Base-by-base conservation (phyloP, 2,113 vertebrate species). In the Phyllostomus hastatus region DNA sequence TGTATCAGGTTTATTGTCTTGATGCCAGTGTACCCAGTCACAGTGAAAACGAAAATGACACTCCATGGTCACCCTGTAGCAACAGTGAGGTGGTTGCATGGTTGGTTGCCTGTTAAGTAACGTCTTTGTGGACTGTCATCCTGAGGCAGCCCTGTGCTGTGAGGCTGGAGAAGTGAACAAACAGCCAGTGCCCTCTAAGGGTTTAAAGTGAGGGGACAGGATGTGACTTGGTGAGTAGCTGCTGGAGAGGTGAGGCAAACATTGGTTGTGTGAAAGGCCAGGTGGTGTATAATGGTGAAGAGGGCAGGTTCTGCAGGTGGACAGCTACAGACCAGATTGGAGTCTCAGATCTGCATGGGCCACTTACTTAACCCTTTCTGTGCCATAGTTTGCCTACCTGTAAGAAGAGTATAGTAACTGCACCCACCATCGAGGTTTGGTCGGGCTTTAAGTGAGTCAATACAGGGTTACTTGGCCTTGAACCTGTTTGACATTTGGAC, bases 11-110 rank as follows among this genome's bases (percentile, higher is more conserved):
- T 92, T 73, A 73, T 46, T 95, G 12, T 78, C 16, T 54, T 76
- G 54, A 66, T 72, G 35, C 41, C 2, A 3, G 22, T 48, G 16
- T n/a, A 10, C 14, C n/a, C n/a, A 7, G 0, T 79, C 46, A 28
- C n/a, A 57, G 41, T 64, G n/a, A 48, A 88, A 88, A 85, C 54
- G 81, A 86, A 90, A 57, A 35, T 31, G 26, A 33, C 11, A 7
- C 54, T 57, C 41, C 16, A 0, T 12, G 10, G 66, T 33, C 12
- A 64, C n/a, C 24, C 19, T 38, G 20, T 48, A 69, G 35, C 38
- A 28, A 7, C 70, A 26, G 11, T 15, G 35, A 85, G 78, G 59
- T 76, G n/a, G 72, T 3, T 20, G 7, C 33, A 6, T 1, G 0
- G 1, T 26, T 22, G 67, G 31, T 73, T 11, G 14, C 10, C 20